A percentile compares a stretch with the other conserved stretches of the same genome.
These are phyloP conservation scores for Saccostrea cuccullata DNA, from an alignment of 1,140 invertebrate genomes.

Conservation along the genomic window DNA sequence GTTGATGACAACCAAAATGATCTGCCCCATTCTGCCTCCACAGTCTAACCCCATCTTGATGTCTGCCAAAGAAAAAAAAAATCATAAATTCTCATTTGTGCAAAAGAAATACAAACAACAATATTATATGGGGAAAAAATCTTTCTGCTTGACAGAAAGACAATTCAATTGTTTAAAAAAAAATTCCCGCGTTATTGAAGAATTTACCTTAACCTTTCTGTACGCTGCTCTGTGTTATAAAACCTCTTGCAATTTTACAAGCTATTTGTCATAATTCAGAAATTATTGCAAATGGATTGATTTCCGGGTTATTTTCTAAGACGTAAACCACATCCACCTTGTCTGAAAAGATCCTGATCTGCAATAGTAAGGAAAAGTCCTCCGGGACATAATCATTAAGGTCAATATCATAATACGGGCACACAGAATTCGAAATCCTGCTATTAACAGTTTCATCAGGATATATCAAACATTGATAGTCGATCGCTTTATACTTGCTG, in stretches of 20 bases:
- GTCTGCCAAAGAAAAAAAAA: background rate
- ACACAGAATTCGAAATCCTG: background rate
- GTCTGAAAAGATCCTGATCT: background rate
- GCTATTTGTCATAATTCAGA: too few relatives aligned
- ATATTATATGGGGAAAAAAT: background rate
- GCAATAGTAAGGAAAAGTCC: background rate
- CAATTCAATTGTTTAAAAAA: too few relatives aligned
- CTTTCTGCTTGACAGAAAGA: too few relatives aligned
- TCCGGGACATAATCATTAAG: background rate
- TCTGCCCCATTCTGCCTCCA: slow-evolving; percentile 7
- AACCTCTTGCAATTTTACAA: too few relatives aligned
- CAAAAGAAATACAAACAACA: background rate
- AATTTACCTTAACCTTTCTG: too few relatives aligned
- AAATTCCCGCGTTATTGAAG: too few relatives aligned
- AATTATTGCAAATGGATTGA: too few relatives aligned
- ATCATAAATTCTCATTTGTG: background rate
- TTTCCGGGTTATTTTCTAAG: background rate
- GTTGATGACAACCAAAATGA: background rate
- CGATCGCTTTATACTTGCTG: too few relatives aligned
- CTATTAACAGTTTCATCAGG: background rate
- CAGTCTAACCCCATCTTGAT: slow-evolving; percentile 11
- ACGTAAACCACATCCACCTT: background rate
- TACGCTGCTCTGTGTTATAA: too few relatives aligned
- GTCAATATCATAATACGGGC: background rate
- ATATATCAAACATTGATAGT: too few relatives aligned